Evolutionary conservation across 1,140 invertebrate genomes (phyloP), one percentile per base, ranked within the genome.

Genomic region (Dermatophagoides farinae): DNA sequence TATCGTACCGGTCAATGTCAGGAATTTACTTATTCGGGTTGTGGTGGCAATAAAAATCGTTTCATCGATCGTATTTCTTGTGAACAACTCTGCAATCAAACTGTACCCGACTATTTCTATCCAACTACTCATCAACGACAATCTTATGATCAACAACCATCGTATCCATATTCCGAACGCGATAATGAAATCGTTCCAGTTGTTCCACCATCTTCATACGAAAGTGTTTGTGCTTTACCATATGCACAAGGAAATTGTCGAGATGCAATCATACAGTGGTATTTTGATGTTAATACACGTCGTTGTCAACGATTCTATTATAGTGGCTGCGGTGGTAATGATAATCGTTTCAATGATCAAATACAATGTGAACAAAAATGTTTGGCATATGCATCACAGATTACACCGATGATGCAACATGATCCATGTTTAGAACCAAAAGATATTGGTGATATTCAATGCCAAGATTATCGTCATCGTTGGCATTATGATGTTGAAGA

Each of bases 321-420:
- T 73, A 83, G 86, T n/a, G 89, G 90, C 46, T 95, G 91, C 68
- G 76, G 82, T 23, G 86, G 86, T 16, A 88, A 86, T 71, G 77
- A 77, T 66, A 92, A 92, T 70, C 89, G 89, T 73, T 92, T 90
- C 74, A 72, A 82, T 52, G 82, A 79, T 1, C 76, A 78, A 40
- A 76, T 81, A 38, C 85, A 89, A 66, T 91, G 88, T 68, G 77
- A 76, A 51, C 75, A 76, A 58, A 79, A 79, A 14, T 91, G 86
- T 66, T 68, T 71, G 44, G 60, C 65, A 31, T 31, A 31, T 38
- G 59, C 64, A 43, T 41, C 63, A 31, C 59, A 55, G 49, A 63
- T 66, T 67, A 65, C 62, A 61, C 40, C 20, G 11, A 22, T 12
- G 22, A 11, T 31, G 22, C 25, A 41, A 18, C 53, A 20, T 10